Evolutionary conservation across 2,113 vertebrate genomes (phyloP).

Genomic region (Talpa occidentalis): DNA sequence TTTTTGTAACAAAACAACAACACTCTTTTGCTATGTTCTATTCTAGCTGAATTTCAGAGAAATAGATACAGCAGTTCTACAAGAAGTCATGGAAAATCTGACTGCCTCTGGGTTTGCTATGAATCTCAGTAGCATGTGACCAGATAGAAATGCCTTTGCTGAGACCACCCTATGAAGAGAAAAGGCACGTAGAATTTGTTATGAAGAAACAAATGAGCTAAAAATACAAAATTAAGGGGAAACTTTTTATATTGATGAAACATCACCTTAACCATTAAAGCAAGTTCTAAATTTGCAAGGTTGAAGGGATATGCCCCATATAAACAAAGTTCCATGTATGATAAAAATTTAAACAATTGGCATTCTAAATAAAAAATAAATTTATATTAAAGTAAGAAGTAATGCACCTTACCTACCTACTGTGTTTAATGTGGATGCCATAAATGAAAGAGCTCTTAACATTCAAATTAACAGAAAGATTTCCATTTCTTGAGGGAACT

Average conservation of each 20-base stretch:
- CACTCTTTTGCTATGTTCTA: background rate
- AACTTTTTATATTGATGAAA: background rate
- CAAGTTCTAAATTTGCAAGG: background rate
- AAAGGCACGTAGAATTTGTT: background rate
- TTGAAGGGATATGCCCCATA: background rate
- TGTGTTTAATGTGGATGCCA: slow-evolving; percentile 83
- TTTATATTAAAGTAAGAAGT: background rate
- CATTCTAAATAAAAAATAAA: background rate
- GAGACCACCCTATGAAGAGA: background rate
- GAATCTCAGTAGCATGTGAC: background rate
- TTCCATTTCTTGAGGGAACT: slow-evolving; percentile 75
- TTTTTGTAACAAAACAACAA: background rate
- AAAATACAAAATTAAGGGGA: background rate
- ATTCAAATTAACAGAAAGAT: slow-evolving; percentile 82
- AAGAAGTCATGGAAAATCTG: background rate
- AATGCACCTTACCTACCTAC: slow-evolving; percentile 79
- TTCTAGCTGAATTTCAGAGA: background rate
- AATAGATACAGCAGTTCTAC: background rate
- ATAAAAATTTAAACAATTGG: background rate
- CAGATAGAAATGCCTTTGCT: background rate
- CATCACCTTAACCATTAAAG: slow-evolving; percentile 36
- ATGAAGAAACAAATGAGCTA: background rate
- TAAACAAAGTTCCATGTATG: background rate
- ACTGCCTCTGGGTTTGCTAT: background rate
- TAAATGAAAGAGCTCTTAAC: slow-evolving; percentile 86